Percentiles rank a stretch among this genome's conserved stretches.
Conservation (phyloP, 2,888 invertebrate genomes). For the Linnaemya vulpina region DNA sequence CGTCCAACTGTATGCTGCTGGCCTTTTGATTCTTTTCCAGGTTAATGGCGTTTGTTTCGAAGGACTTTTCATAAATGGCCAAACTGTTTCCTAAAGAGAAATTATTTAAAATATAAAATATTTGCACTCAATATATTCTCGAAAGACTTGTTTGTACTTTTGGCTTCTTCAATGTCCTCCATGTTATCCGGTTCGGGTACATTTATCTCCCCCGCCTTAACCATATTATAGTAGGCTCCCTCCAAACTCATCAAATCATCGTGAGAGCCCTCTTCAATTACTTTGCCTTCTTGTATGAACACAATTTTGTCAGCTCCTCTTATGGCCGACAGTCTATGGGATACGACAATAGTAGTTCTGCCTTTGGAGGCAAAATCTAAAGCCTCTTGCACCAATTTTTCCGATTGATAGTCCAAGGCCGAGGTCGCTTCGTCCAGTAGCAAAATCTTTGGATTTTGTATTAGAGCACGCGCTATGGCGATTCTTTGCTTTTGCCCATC, state of each 20-base stretch:
- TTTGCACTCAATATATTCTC: neutral
- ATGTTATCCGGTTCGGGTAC: conserved; percentile 75
- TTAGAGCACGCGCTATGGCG: conserved; percentile 92
- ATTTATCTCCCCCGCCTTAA: conserved; percentile 83
- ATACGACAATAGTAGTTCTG: conserved; percentile 90
- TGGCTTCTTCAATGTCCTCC: conserved; percentile 75
- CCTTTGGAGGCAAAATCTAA: conserved; percentile 90
- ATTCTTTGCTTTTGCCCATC: conserved; percentile 94
- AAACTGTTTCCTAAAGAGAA: conserved; percentile 77
- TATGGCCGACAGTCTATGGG: conserved; percentile 89
- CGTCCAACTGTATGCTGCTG: conserved; percentile 78
- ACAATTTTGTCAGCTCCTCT: conserved; percentile 88
- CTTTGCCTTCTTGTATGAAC: conserved; percentile 88
- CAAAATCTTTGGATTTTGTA: conserved; percentile 89
- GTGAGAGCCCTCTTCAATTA: conserved; percentile 90
- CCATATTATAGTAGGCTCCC: conserved; percentile 88
- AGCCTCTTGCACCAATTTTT: conserved; percentile 91
- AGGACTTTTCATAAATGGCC: conserved; percentile 81
- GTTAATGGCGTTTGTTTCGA: conserved; percentile 80
- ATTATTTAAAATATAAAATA: neutral
- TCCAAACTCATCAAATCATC: conserved; percentile 87
- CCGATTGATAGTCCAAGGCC: conserved; percentile 91
- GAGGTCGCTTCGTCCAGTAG: conserved; percentile 93
- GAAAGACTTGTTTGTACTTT: conserved; percentile 74
- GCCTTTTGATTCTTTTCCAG: conserved; percentile 81